These are phyloP conservation scores for Apamea anceps DNA, from an alignment of 2,888 invertebrate species.

Conservation along the genomic window DNA sequence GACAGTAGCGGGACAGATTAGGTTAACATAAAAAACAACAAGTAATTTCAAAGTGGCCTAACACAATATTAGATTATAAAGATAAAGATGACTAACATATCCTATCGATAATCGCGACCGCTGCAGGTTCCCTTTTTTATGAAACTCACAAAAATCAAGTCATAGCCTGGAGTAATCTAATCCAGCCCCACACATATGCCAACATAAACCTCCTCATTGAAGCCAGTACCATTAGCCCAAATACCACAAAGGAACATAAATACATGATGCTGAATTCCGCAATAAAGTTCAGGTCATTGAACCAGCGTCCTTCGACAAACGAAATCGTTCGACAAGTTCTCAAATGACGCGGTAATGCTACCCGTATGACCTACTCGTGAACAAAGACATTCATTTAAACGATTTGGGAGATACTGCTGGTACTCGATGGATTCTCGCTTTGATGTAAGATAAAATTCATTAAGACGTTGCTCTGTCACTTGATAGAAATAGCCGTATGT, in stretches of 20 bases:
- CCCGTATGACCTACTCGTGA: constrained; percentile 51
- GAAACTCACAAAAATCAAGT: not conserved
- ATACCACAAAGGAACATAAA: constrained; percentile 28
- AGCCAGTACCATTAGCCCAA: constrained; percentile 29
- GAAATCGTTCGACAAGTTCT: constrained; percentile 43
- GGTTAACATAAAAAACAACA: no score
- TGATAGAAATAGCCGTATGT: not conserved
- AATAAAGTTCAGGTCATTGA: constrained; percentile 35
- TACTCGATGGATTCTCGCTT: constrained; percentile 26
- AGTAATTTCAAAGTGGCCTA: no score
- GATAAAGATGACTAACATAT: not conserved
- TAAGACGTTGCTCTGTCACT: not conserved
- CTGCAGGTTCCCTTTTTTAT: not conserved
- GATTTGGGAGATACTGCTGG: constrained; percentile 22
- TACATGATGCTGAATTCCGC: constrained; percentile 13
- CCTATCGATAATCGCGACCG: not conserved
- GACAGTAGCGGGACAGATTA: no score
- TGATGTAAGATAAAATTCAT: not conserved
- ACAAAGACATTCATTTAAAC: constrained; percentile 52
- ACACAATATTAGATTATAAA: not conserved
- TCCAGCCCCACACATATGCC: not conserved
- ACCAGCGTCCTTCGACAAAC: constrained; percentile 32
- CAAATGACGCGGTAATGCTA: constrained; percentile 27
- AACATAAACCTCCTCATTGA: constrained; percentile 20
- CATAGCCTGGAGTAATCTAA: not conserved